Evolutionary conservation across 2,797 vertebrate genomes (phyloP), one percentile per base, ranked within the genome.

Genomic region (Crocodylus rhombifer): DNA sequence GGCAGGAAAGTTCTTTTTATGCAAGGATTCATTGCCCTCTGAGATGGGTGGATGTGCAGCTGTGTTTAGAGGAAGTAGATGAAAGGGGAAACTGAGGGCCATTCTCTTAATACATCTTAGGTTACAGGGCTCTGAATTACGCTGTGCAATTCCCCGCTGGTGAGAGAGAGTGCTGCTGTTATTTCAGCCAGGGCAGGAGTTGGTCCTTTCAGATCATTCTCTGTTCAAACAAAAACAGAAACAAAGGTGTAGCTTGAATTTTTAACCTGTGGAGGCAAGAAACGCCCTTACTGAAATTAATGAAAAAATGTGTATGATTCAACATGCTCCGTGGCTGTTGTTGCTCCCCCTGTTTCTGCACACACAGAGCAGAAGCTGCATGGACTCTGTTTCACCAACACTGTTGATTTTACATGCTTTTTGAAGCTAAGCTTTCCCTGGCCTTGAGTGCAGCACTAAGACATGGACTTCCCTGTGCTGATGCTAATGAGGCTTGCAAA

Each of bases 251-350:
- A 78, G 76, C 36, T 79, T 28, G 33, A 20, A 2, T 65, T 91
- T 55, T 85, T 36, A 87, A 25, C 17, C 77, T 62, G 5, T 51
- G 61, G 83, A 90, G 28, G n/a, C 86, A 80, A 78, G 15, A 10
- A 3, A 15, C 85, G 63, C 26, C 30, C 51, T 77, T 51, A 51
- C 5, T 0, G 0, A 20, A 11, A 13, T 30, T 86, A 28, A 64
- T 25, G 30, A 13, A 64, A n/a, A 28, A 56, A 30, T 18, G 20
- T 15, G 18, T 16, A 16, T 14, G 4, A 3, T 15, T 42, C 20
- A n/a, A 64, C 28, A 64, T 71, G 9, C 33, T 91, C 7, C 26
- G 15, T 58, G 23, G 1, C 1, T 12, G 14, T 17, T 3, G 5
- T 20, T 81, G 28, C 78, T 73, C 17, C 55, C 11, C 55, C 73